A percentile compares a stretch with the other conserved stretches of the same genome.
These are phyloP conservation scores for Epizoanthus rinbou DNA, from an alignment of 92 coral and sea anemone species.

Conservation along the genomic window DNA sequence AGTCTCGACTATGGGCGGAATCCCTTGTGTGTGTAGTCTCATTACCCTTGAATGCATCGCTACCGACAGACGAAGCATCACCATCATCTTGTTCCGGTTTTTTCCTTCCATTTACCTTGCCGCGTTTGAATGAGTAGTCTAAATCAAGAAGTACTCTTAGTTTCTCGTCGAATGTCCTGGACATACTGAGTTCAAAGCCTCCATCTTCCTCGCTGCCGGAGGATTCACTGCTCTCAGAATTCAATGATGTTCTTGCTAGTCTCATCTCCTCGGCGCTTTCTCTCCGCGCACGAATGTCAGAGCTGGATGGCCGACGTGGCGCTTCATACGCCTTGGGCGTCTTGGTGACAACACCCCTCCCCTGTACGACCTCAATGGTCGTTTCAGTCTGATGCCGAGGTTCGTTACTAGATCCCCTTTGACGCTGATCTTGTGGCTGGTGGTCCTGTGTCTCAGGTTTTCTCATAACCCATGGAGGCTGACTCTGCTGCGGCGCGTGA, in stretches of 20 bases:
- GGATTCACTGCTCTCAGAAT: conserved; percentile 83
- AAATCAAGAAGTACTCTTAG: conserved; percentile 77
- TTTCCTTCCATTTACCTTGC: conserved; percentile 27
- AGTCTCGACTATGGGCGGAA: conserved; percentile 8
- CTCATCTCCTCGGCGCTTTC: conserved; percentile 74
- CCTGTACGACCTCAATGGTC: conserved; percentile 72
- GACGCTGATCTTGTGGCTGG: conserved; percentile 12
- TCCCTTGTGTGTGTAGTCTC: conserved; percentile 15
- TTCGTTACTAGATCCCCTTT: conserved; percentile 15
- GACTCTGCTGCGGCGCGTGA: conserved; percentile 47
- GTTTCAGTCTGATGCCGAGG: conserved; percentile 50
- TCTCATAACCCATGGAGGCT: conserved; percentile 34
- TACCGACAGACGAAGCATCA: conserved; percentile 8
- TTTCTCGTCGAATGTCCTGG: conserved; percentile 94
- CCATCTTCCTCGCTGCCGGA: conserved; percentile 84
- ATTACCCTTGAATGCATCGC: conserved; percentile 25
- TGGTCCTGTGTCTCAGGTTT: conserved; percentile 24
- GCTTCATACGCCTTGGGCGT: conserved; percentile 62
- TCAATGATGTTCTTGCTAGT: conserved; percentile 55
- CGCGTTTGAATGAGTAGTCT: conserved; percentile 45
- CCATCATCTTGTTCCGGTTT: conserved; percentile 52
- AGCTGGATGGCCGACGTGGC: conserved; percentile 79
- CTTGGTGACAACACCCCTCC: conserved; percentile 71
- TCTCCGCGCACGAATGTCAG: conserved; percentile 72
- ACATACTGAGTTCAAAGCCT: conserved; percentile 74